Percentiles rank a stretch among this genome's conserved stretches.
These are phyloP conservation scores for Xestia xanthographa DNA, from an alignment of 2,888 invertebrate genomes.

Conservation along the genomic window DNA sequence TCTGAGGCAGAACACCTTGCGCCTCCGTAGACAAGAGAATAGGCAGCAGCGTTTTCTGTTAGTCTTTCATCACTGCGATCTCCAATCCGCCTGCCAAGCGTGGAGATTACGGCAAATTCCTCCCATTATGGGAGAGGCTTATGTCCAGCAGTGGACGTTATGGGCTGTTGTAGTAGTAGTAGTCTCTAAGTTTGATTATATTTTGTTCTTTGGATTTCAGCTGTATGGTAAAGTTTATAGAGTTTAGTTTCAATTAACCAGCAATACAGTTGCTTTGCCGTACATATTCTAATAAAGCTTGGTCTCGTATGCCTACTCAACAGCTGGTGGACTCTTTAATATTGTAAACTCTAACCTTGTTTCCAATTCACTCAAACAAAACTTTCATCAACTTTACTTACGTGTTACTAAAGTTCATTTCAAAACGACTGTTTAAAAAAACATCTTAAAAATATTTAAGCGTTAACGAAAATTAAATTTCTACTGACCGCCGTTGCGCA, in stretches of 20 bases:
- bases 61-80: too few species aligned
- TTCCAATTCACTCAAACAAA: not conserved
- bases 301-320: not conserved
- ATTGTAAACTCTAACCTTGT: not conserved
- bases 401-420: not conserved
- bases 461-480: too few species aligned
- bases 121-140: too few species aligned
- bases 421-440: not conserved
- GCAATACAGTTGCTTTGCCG: not conserved
- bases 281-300: not conserved
- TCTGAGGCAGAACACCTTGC: too few species aligned
- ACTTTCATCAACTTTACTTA: not conserved
- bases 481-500: too few species aligned
- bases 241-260: not conserved
- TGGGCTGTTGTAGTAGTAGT: too few species aligned
- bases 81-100: too few species aligned
- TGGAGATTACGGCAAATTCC: too few species aligned
- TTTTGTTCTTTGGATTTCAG: not conserved
- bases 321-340: not conserved
- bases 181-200: not conserved
- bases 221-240: not conserved
- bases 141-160: too few species aligned
- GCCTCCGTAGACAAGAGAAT: too few species aligned
- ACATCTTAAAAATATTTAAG: too few species aligned
- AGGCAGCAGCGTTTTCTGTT: too few species aligned